phyloP scores from a whole-genome alignment of 2,797 vertebrate species.

The Pachyuromys duprasi region DNA sequence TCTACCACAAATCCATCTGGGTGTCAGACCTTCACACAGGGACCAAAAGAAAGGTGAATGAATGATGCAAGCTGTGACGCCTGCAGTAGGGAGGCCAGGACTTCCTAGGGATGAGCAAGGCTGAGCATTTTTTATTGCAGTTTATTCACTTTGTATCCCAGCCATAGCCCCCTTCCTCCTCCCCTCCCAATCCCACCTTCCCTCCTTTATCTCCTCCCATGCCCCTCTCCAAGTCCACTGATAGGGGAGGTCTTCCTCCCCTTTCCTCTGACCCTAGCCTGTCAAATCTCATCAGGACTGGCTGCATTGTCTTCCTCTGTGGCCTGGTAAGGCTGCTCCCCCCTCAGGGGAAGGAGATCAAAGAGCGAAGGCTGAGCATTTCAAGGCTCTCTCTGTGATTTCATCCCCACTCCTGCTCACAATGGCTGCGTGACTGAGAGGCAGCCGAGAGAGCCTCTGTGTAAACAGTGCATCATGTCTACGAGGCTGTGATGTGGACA shows the following conservation, averaged over 20 bases:
- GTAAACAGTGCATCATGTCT: background rate
- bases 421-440: background rate
- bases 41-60: background rate
- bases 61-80: background rate
- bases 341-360: no score
- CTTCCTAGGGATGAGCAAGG: constrained; percentile 21
- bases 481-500: background rate
- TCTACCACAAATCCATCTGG: background rate
- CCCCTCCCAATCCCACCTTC: no score
- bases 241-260: no score
- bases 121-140: no score
- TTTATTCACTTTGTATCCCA: no score
- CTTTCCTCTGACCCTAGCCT: no score
- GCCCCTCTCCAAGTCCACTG: no score
- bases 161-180: no score
- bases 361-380: background rate
- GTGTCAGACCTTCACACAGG: background rate
- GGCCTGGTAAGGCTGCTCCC: no score
- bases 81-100: background rate
- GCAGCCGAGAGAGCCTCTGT: background rate
- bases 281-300: no score
- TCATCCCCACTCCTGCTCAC: background rate
- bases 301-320: no score
- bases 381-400: background rate
- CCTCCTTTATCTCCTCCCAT: no score